Percentiles rank a stretch among this genome's conserved stretches.
phyloP scores from a whole-genome alignment of 2,113 vertebrate species.

The Calonectris borealis region DNA sequence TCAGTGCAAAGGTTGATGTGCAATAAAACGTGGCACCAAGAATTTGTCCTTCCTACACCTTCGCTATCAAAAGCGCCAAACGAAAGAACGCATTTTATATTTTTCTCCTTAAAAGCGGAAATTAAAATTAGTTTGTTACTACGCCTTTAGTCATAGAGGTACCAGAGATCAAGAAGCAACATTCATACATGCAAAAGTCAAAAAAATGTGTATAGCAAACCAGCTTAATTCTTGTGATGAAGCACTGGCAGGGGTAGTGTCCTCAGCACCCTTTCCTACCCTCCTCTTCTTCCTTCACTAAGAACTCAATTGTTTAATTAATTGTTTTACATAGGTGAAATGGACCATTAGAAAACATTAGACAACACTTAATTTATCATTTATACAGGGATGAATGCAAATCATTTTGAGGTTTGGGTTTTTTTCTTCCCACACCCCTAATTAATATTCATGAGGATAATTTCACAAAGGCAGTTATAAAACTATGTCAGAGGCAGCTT shows the following conservation, averaged over 20 bases:
- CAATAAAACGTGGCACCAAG: neutral
- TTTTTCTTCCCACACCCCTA: slow-evolving; percentile 54
- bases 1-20: neutral
- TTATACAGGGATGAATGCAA: slow-evolving; percentile 61
- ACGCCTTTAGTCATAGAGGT: neutral
- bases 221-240: neutral
- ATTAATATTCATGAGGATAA: slow-evolving; percentile 81
- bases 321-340: slow-evolving; percentile 54
- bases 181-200: fast-evolving
- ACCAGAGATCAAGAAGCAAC: neutral
- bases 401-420: slow-evolving; percentile 53
- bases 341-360: slow-evolving; percentile 49
- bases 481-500: slow-evolving; percentile 41
- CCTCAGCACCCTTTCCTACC: neutral
- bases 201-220: fast-evolving
- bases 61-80: neutral
- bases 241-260: neutral
- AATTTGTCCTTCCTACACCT: neutral
- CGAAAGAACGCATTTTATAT: fast-evolving
- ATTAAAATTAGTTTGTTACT: neutral
- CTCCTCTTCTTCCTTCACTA: neutral
- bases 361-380: slow-evolving; percentile 62
- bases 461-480: slow-evolving; percentile 75
- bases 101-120: neutral
- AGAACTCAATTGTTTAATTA: slow-evolving; percentile 25